Conservation (phyloP, 2,113 vertebrate species). For the Triplophysa rosa region DNA sequence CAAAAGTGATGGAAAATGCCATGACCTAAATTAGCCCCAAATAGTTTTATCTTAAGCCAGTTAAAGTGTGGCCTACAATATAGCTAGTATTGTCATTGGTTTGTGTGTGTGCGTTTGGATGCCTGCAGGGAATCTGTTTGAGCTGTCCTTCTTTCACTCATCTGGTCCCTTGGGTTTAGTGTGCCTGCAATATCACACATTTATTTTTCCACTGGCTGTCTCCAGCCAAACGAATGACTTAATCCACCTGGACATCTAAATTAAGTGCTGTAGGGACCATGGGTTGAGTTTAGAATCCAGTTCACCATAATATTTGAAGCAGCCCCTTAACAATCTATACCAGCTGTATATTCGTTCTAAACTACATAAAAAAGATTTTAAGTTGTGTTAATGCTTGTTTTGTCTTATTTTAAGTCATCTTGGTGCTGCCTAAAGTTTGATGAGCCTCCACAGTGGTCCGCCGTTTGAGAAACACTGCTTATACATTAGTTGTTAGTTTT, state of each 20-base stretch:
- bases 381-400: neutral
- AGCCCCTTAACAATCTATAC: too few species aligned
- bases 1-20: neutral
- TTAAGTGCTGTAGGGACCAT: neutral
- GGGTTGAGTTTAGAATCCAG: neutral
- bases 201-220: constrained; percentile 25
- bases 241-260: constrained; percentile 11
- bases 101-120: neutral
- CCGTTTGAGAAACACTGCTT: too few species aligned
- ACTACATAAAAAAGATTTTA: too few species aligned
- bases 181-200: neutral
- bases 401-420: neutral
- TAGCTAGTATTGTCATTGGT: neutral
- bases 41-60: constrained; percentile 6
- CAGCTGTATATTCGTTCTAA: too few species aligned
- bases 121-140: constrained; percentile 14
- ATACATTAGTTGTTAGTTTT: too few species aligned
- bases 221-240: neutral
- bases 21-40: constrained; percentile 1
- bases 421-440: neutral
- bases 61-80: constrained; percentile 12
- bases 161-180: constrained; percentile 8
- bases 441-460: neutral
- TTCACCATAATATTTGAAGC: too few species aligned
- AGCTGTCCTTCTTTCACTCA: constrained; percentile 4